Base-by-base conservation (phyloP, 2,888 invertebrate species). In the Sarcophaga carnaria region DNA sequence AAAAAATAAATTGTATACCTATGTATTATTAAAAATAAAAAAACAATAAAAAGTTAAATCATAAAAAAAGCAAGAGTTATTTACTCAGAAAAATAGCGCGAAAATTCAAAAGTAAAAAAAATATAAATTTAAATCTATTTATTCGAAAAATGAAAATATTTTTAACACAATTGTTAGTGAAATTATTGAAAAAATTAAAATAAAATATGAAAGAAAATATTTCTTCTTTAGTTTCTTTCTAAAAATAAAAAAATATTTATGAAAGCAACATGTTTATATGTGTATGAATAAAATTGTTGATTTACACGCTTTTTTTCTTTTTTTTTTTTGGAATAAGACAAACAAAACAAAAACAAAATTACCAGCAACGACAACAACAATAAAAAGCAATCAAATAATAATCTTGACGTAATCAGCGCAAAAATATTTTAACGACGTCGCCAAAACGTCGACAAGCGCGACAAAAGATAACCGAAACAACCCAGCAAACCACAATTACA, bases 321-420 rank as follows among this genome's bases (percentile, higher is more conserved):
- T 70, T 72, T 27, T 27, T 14, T 70, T 72, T 74, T 70, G 27
- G 14, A 60, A 22, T 11, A 45, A 79, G 37, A 37, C 37, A 37
- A 37, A 37, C 37, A 70, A 62, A 47, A 77, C 66, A 67, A 11
- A 62, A 60, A 17, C n/a, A 75, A 75, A 45, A 67, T 25, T 74
- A 77, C 66, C 74, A 67, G 60, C 72, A 77, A 76, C 54, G n/a
- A 54, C 62, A 62, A 22, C 62, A 66, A 62, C 75, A 66, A 76
- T 5, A 85, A 71, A n/a, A 72, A 54, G 80, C 71, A 71, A 84
- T 84, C 66, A 80, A 83, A 87, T 60, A 86, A 80, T 85, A 86
- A 86, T 86, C 82, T 85, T 88, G 88, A 88, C 88, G 88, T 88
- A 88, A 88, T 88, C 86, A 74, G 79, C 85, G 80, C 86, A 80